These are phyloP conservation scores for Neodiprion virginianus DNA, from an alignment of 1,140 invertebrate species.

Conservation along the genomic window DNA sequence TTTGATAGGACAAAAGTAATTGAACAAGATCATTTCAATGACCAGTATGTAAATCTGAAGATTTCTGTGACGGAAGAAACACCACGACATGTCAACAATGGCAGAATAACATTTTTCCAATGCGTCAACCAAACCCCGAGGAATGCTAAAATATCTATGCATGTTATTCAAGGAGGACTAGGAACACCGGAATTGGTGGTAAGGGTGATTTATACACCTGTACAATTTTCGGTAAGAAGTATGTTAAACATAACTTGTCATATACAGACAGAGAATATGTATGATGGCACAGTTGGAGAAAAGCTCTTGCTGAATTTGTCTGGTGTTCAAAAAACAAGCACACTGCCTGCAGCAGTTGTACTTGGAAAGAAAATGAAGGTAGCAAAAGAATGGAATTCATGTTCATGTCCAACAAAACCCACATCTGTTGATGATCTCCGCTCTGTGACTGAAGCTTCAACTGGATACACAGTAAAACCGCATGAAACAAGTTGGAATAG, in stretches of 20 bases:
- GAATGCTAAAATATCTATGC: neutral
- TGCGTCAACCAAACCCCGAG: neutral
- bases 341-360: no score
- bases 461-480: no score
- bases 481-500: no score
- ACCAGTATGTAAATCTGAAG: neutral
- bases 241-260: conserved; percentile 3
- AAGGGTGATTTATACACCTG: neutral
- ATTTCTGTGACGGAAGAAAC: neutral
- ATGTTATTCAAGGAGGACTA: conserved; percentile 1
- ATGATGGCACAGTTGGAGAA: neutral
- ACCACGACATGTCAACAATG: neutral
- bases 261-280: neutral
- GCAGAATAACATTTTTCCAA: neutral
- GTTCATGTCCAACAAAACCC: no score
- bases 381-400: no score
- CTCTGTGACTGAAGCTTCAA: no score
- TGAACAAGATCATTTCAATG: neutral
- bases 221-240: no score
- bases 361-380: no score
- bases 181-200: neutral
- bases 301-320: neutral
- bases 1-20: neutral
- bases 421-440: no score
- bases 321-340: neutral